Percentiles rank a stretch among this genome's conserved stretches.
Evolutionary conservation across 92 coral and sea anemone genomes (phyloP).

Genomic region (Porites evermanni): DNA sequence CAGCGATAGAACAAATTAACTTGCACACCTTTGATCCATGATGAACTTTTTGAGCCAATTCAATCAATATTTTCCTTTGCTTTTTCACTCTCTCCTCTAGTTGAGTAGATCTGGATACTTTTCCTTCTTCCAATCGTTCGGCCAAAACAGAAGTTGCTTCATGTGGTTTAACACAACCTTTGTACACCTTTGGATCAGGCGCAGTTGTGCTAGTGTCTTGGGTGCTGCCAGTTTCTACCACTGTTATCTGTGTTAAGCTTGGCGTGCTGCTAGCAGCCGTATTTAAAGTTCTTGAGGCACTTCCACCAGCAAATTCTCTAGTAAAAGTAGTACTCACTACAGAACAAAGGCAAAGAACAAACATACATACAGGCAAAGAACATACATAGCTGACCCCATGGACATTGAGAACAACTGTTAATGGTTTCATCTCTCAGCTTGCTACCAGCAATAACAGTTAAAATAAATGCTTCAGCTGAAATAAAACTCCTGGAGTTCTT

Average conservation of each 20-base stretch:
- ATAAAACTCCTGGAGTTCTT: constrained; percentile 8
- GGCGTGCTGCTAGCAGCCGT: not conserved
- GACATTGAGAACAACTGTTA: not conserved
- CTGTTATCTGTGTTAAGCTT: not conserved
- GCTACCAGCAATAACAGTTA: constrained; percentile 1
- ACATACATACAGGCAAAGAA: not conserved
- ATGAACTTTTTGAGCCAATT: too few species aligned
- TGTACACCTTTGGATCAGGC: constrained; percentile 13
- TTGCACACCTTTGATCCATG: too few species aligned
- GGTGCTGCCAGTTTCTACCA: not conserved
- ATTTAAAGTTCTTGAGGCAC: not conserved
- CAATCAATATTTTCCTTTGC: too few species aligned
- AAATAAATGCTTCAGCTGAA: constrained; percentile 19
- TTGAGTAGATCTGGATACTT: too few species aligned
- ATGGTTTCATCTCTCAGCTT: not conserved
- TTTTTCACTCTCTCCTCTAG: too few species aligned
- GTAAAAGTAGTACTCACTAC: not conserved
- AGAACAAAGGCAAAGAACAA: not conserved
- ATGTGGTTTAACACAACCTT: constrained; percentile 7
- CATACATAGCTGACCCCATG: not conserved
- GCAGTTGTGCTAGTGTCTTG: constrained; percentile 1
- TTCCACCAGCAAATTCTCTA: not conserved
- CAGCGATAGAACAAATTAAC: too few species aligned
- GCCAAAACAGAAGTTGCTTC: constrained; percentile 10
- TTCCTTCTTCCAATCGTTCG: not conserved